Base-by-base conservation (phyloP, 2,797 vertebrate species). In the Microhierax caerulescens region DNA sequence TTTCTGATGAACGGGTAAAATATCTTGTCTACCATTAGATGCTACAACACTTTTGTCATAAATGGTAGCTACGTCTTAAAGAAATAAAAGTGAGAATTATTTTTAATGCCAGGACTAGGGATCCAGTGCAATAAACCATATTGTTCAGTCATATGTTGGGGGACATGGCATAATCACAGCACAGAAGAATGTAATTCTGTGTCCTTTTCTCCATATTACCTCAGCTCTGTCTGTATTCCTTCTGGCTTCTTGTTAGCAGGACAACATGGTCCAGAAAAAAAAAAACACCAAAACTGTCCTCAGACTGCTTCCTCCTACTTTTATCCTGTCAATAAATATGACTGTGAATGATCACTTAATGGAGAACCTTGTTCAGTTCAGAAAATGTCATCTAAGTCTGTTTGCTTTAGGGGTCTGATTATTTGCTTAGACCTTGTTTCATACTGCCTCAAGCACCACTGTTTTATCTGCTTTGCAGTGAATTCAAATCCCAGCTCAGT, bases 401-500 rank as follows among this genome's bases (percentile, higher is more conserved):
- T 91, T 91, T 91, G 85, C 94, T 95, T 68, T 75, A 74, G 73
- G 85, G 76, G 45, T 85, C 76, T 95, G 96, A 95, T 95, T 95
- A 95, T 95, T 90, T 96, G 88, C 90, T 94, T 76, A 92, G 95
- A 96, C 84, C 88, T 92, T 93, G 83, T 88, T 96, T 94, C 74
- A 85, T 87, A 81, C 68, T 95, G 89, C 95, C 91, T 93, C 75
- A 74, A 92, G 89, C 89, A 85, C 17, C 68, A 70, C 70, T 87
- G 56, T 88, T 91, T 96, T 89, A 87, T 96, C 91, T 94, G 48
- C 48, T 95, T 90, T 93, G 86, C 68, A 83, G 45, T 50, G 87
- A 86, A 96, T 96, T 96, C 0, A 19, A 96, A 93, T 95, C 78
- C 83, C 91, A 96, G 84, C 68, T 95, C 89, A 93, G 91, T 74